Conservation (phyloP, 2,113 vertebrate genomes). For the Bothrops jararaca region DNA sequence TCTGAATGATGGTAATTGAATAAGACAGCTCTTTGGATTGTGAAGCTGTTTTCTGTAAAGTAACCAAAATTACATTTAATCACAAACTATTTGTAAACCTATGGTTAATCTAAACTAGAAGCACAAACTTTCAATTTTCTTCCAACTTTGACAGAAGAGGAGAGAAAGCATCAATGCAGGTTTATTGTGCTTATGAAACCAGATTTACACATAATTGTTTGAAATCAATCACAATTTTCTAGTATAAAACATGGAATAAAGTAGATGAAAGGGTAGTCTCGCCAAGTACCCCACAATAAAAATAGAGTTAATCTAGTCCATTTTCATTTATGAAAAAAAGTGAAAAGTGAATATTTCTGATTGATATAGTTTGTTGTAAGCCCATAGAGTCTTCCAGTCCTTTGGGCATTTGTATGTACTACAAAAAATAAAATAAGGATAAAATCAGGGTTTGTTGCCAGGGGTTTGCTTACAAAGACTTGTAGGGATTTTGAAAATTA, state of each 20-base stretch:
- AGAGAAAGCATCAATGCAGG: too few species aligned
- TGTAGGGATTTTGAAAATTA: neutral
- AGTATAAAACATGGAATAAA: neutral
- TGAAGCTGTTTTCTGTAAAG: neutral
- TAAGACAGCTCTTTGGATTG: neutral
- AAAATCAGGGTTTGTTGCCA: neutral
- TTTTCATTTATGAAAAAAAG: neutral
- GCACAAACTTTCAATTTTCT: neutral
- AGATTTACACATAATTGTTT: neutral
- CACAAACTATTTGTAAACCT: neutral
- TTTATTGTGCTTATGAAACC: neutral
- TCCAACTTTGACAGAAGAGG: neutral
- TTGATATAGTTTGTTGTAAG: neutral
- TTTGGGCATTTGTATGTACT: neutral
- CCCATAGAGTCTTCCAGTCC: neutral
- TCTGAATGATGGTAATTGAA: neutral
- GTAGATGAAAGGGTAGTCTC: neutral
- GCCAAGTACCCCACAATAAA: neutral
- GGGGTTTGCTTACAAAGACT: neutral
- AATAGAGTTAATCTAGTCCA: neutral
- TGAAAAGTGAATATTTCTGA: neutral
- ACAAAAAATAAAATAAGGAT: neutral
- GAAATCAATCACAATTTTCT: neutral
- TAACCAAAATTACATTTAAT: neutral
- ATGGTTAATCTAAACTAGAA: neutral